Evolutionary conservation across 1,140 invertebrate genomes (phyloP), one percentile per base, ranked within the genome.

Genomic region (Drosophila yakuba): DNA sequence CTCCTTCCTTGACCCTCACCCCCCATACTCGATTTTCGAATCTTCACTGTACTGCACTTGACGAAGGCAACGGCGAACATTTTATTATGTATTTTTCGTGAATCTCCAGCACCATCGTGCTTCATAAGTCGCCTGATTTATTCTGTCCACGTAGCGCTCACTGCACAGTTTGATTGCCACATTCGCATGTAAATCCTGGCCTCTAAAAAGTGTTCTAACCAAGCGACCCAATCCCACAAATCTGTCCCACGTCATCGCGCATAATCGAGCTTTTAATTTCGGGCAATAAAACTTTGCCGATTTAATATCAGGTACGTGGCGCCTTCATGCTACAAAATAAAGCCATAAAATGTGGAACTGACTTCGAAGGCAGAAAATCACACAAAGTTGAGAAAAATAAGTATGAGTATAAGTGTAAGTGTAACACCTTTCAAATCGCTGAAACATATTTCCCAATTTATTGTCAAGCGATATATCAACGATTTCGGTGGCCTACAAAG

Each of bases 181-280:
- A 64, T 56, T 67, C 73, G 61, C 73, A 76, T 68, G 61, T 76
- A 76, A 76, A 76, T 76, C 56, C 56, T 15, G 43, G 51, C 25
- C 25, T 23, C 67, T 71, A 57, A 71, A 48, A 69, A 41, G 43
- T 54, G 20, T 17, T 36, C 32, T 14, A 17, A 32, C n/a, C 41
- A n/a, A 38, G 14, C 25, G 11, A 7, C n/a, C 28, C 47, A 41
- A 57, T 44, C 52, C 71, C 28, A 44, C 71, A 39, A 74, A 74
- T 58, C 67, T 71, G 41, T 56, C 50, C 74, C 62, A 56, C 57
- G 74, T 52, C 74, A 77, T 57, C 57, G 77, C 63, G 73, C 73
- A 77, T 77, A 77, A 77, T 77, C 74, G 74, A 25, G 63, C 74
- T 62, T 61, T 77, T 77, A 77, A 77, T 77, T 77, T 77, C 14